Conservation (phyloP, 1,140 invertebrate genomes). For the Drosophila malerkotliana region DNA sequence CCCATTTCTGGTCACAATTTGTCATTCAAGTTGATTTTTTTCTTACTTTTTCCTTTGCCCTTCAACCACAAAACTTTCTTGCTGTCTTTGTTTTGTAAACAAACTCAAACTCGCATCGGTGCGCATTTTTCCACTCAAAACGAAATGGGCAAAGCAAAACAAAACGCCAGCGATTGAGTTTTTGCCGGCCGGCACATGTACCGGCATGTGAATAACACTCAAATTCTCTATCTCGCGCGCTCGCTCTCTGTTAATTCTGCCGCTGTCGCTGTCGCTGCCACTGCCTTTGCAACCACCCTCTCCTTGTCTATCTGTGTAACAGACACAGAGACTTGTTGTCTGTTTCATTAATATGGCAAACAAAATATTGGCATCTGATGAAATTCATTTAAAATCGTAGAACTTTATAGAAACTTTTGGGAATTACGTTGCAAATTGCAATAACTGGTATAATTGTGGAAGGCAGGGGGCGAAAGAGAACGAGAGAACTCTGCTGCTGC, state of each 20-base stretch:
- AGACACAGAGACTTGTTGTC: background rate
- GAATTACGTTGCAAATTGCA: conserved; percentile 1
- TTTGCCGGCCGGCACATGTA: background rate
- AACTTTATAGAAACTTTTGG: background rate
- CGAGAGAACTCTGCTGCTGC: background rate
- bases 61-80: background rate
- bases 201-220: conserved; percentile 8
- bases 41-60: too few species aligned
- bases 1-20: too few species aligned
- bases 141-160: conserved; percentile 16
- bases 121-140: conserved; percentile 20
- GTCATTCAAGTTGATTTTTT: too few species aligned
- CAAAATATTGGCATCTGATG: background rate
- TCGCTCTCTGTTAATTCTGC: background rate
- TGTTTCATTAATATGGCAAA: background rate
- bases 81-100: conserved; percentile 21
- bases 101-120: conserved; percentile 1
- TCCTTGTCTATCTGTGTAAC: background rate
- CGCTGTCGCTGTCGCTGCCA: background rate
- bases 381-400: background rate
- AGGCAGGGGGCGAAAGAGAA: background rate
- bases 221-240: background rate
- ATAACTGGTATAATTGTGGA: background rate
- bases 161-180: conserved; percentile 3
- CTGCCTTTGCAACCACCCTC: background rate